Evolutionary conservation across 1,140 invertebrate genomes (phyloP), one percentile per base, ranked within the genome.

Genomic region (Contarinia nasturtii): DNA sequence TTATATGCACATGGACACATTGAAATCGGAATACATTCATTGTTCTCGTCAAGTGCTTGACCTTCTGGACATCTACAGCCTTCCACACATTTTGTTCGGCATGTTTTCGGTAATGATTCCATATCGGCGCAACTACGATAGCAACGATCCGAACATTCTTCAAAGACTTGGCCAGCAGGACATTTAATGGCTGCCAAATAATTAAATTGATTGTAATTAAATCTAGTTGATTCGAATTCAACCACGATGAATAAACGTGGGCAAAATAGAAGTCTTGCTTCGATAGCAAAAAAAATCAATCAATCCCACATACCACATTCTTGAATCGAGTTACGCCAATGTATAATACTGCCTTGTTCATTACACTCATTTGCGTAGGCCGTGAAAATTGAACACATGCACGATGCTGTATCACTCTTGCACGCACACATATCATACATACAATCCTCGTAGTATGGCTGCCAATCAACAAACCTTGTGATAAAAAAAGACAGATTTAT

Each of bases 401-500:
- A 92, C 19, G 72, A 68, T 15, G 73, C 61, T 2, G 72, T 57
- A 45, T 72, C 73, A 19, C 67, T 65, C 45, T 76, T 72, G 61
- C 87, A 92, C 12, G 82, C 76, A 57, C 88, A 93, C 63, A 90
- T 75, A 58, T 92, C 89, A 62, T 82, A 88, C 49, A 87, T 55
- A 60, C 89, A 93, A 58, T 86, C 74, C 51, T 80, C 72, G 62
- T 86, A 82, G 63, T 74, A 89, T 12, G 74, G 65, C 36, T 79
- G 73, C 2, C 3, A 10, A 27, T 27, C 27, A 10, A 27, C n/a
- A n/a, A n/a, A n/a, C n/a, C n/a, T n/a, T n/a, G n/a, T n/a, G n/a
- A n/a, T n/a, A n/a, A n/a, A n/a, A n/a, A n/a, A n/a, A n/a, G n/a
- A n/a, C n/a, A n/a, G n/a, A n/a, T n/a, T n/a, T n/a, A n/a, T n/a